These are phyloP conservation scores for Sycophaga agraensis DNA, from an alignment of 1,140 invertebrate genomes.

Conservation along the genomic window DNA sequence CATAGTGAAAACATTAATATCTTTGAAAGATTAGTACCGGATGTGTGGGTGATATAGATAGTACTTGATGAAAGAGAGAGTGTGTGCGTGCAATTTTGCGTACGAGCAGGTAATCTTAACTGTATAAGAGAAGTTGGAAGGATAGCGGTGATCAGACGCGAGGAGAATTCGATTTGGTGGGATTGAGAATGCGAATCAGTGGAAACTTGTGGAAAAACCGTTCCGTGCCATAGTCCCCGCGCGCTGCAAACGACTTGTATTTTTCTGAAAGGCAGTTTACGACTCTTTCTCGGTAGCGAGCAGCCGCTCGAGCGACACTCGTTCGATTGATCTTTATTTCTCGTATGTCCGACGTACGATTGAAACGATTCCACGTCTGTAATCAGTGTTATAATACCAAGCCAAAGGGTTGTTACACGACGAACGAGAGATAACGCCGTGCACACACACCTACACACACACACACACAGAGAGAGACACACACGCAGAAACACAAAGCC, in stretches of 20 bases:
- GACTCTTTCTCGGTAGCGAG: no score
- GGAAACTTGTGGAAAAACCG: neutral
- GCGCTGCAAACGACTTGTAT: no score
- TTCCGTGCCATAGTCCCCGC: constrained; percentile 21
- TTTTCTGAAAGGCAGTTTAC: neutral
- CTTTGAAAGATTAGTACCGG: constrained; percentile 4
- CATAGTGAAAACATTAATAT: constrained; percentile 10
- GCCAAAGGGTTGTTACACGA: constrained; percentile 25
- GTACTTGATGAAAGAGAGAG: neutral
- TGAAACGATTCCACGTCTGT: constrained; percentile 36
- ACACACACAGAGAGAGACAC: no score
- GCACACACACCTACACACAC: constrained; percentile 1
- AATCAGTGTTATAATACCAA: constrained; percentile 20
- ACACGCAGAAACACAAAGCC: no score
- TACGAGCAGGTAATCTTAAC: constrained; percentile 4
- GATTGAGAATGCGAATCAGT: neutral
- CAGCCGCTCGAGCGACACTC: no score
- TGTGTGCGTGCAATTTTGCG: constrained; percentile 10
- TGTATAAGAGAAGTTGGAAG: constrained; percentile 2
- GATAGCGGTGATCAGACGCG: constrained; percentile 5
- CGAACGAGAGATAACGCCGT: constrained; percentile 25
- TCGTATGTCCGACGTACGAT: constrained; percentile 29
- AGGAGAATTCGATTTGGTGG: neutral
- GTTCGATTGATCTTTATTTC: constrained; percentile 21
- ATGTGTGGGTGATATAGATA: neutral